These are phyloP conservation scores for Phoxinus phoxinus DNA, from an alignment of 2,113 vertebrate genomes.

Conservation along the genomic window DNA sequence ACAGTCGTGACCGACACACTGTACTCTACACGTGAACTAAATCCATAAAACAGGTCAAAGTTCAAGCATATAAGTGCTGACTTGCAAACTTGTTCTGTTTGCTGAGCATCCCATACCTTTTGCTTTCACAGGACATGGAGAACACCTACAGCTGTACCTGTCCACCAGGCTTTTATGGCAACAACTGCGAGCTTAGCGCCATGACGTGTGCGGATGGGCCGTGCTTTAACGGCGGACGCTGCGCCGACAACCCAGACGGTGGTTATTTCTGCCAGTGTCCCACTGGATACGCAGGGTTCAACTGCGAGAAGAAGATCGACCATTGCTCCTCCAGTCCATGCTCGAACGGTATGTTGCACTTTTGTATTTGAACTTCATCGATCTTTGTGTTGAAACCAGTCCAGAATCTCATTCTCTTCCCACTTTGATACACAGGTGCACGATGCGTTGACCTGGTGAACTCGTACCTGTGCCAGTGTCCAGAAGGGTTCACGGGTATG, in stretches of 20 bases:
- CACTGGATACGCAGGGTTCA: conserved; percentile 90
- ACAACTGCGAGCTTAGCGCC: conserved; percentile 86
- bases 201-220: conserved; percentile 91
- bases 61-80: neutral
- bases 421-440: conserved; percentile 77
- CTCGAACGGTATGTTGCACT: conserved; percentile 83
- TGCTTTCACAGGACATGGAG: conserved; percentile 83
- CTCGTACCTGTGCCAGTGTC: conserved; percentile 88
- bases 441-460: conserved; percentile 85
- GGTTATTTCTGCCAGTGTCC: conserved; percentile 91
- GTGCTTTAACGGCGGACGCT: conserved; percentile 91
- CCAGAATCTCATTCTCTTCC: neutral
- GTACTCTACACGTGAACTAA: neutral
- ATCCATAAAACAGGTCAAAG: neutral
- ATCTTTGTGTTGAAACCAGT: conserved; percentile 32
- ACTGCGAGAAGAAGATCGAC: conserved; percentile 97
- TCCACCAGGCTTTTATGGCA: conserved; percentile 88
- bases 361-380: neutral
- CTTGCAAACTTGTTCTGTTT: neutral
- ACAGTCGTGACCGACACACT: neutral
- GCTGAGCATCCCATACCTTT: neutral
- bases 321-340: conserved; percentile 91
- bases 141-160: conserved; percentile 88
- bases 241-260: conserved; percentile 85
- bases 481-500: conserved; percentile 87